Conservation (phyloP, 2,113 vertebrate species). For the Perognathus longimembris region DNA sequence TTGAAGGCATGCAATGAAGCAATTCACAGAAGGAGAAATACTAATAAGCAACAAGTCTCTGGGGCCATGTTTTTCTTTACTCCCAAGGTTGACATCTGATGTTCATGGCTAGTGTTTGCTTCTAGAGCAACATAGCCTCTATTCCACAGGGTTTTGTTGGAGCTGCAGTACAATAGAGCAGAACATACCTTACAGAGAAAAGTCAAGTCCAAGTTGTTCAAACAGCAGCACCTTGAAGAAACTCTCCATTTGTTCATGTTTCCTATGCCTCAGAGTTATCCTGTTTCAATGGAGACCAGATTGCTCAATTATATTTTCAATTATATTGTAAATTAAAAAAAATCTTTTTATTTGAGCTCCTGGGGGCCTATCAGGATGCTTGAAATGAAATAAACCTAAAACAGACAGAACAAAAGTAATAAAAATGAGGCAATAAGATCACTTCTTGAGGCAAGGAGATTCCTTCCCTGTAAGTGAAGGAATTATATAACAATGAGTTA, state of each 20-base stretch:
- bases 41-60: neutral
- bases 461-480: neutral
- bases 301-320: neutral
- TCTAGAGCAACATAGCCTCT: neutral
- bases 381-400: conserved; percentile 31
- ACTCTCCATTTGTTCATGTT: neutral
- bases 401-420: neutral
- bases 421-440: neutral
- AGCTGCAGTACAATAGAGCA: neutral
- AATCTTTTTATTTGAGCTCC: conserved; percentile 13
- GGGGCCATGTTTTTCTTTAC: neutral
- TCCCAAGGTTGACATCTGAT: neutral
- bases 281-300: neutral
- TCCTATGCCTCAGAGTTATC: neutral
- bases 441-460: neutral
- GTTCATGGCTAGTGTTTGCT: neutral
- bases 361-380: neutral
- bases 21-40: neutral
- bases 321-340: neutral
- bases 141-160: neutral
- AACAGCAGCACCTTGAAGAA: neutral
- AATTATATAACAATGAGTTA: neutral
- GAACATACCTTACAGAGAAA: neutral
- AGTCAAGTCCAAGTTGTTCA: neutral
- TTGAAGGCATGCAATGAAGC: neutral